phyloP scores from a whole-genome alignment of 2,797 vertebrate genomes.

The Gadopsis bispinosus region DNA sequence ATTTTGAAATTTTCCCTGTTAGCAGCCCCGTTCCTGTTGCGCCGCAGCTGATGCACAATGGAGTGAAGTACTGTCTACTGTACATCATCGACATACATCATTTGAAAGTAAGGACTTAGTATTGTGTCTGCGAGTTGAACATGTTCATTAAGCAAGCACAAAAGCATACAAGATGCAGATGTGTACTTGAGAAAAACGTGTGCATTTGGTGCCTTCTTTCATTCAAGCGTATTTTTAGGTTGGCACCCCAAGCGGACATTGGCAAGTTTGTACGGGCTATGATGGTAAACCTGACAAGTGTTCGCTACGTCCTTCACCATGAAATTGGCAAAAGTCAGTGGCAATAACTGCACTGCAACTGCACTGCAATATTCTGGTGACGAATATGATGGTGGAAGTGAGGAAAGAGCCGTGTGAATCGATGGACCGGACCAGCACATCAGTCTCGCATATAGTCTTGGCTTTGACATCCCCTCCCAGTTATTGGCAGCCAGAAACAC shows the following conservation, averaged over 20 bases:
- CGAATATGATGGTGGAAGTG: constrained; percentile 15
- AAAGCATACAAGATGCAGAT: background rate
- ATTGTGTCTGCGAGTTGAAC: background rate
- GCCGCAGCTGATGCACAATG: background rate
- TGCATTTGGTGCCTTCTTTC: background rate
- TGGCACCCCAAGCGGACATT: background rate
- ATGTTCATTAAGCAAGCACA: no score
- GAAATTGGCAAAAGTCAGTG: constrained; percentile 9
- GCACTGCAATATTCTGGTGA: background rate
- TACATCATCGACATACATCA: no score
- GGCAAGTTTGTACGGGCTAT: background rate
- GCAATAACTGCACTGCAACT: background rate
- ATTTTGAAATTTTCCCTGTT: background rate
- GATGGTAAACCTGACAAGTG: constrained; percentile 2
- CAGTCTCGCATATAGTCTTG: constrained; percentile 19
- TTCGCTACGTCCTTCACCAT: background rate
- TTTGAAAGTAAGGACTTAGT: background rate
- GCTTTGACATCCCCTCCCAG: constrained; percentile 23
- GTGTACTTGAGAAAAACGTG: background rate
- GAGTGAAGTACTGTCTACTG: no score
- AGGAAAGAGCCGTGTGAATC: constrained; percentile 24
- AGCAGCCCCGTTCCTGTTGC: background rate
- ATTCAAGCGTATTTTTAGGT: background rate
- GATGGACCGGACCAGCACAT: constrained; percentile 10
- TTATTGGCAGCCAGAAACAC: constrained; percentile 22